These are phyloP conservation scores for Sylvilagus floridanus DNA, from an alignment of 2,797 vertebrate species.

Conservation along the genomic window DNA sequence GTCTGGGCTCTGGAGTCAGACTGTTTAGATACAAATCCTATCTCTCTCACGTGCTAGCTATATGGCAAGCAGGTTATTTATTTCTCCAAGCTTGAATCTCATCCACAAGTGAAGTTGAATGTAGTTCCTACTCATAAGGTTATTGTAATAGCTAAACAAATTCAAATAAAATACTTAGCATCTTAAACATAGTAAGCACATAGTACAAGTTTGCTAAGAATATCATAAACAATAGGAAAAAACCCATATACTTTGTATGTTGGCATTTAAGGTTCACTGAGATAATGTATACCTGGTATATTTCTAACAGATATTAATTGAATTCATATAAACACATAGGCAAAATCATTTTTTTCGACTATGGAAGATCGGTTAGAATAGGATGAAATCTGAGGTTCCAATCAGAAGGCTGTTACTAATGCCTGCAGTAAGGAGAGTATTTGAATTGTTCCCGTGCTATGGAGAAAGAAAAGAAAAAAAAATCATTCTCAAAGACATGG, in stretches of 20 bases:
- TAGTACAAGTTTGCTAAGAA: background rate
- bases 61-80: background rate
- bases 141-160: background rate
- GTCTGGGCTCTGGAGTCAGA: background rate
- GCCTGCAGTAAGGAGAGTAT: background rate
- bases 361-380: background rate
- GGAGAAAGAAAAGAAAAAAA: background rate
- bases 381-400: background rate
- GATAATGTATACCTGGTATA: background rate
- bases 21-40: background rate
- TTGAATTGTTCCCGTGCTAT: background rate
- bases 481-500: background rate
- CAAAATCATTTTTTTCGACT: background rate
- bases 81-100: background rate
- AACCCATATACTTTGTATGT: background rate
- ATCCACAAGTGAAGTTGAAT: background rate
- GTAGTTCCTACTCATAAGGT: background rate
- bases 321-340: background rate
- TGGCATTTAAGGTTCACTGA: background rate
- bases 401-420: background rate
- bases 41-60: background rate
- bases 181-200: background rate
- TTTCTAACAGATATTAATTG: background rate
- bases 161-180: background rate
- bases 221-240: background rate